Conservation (phyloP, 2,797 vertebrate species). For the Fringilla coelebs region DNA sequence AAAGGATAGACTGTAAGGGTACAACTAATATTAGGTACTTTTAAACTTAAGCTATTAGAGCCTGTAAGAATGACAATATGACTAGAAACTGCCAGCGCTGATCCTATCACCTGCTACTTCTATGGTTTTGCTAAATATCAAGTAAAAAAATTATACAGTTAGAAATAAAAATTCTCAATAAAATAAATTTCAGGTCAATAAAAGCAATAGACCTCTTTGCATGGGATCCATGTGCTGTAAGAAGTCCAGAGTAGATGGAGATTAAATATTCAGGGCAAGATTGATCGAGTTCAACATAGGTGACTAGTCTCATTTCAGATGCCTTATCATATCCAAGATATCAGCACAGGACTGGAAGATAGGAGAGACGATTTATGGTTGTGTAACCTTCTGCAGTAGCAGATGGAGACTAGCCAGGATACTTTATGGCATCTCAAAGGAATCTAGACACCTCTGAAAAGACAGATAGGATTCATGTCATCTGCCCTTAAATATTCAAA, state of each 20-base stretch:
- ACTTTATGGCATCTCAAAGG: neutral
- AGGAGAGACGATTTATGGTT: neutral
- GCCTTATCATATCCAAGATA: neutral
- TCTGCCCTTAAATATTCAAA: neutral
- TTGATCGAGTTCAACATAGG: neutral
- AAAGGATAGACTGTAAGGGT: neutral
- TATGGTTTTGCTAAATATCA: neutral
- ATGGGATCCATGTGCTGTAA: neutral
- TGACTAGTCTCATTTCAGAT: neutral
- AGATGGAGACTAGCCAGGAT: neutral
- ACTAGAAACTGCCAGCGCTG: neutral
- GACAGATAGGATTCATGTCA: neutral
- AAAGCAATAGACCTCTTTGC: neutral
- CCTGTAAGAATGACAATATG: neutral
- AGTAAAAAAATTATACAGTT: neutral
- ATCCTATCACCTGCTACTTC: neutral
- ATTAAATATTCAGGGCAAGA: neutral
- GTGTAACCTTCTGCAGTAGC: neutral
- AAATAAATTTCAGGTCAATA: neutral
- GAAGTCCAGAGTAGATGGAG: neutral
- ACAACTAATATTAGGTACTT: neutral
- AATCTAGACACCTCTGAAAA: neutral
- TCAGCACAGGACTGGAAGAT: neutral
- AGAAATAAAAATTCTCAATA: neutral
- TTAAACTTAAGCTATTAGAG: neutral